Evolutionary conservation across 2,888 invertebrate species (phyloP), one percentile per base, ranked within the genome.

Genomic region (Dinocampus coccinellae): DNA sequence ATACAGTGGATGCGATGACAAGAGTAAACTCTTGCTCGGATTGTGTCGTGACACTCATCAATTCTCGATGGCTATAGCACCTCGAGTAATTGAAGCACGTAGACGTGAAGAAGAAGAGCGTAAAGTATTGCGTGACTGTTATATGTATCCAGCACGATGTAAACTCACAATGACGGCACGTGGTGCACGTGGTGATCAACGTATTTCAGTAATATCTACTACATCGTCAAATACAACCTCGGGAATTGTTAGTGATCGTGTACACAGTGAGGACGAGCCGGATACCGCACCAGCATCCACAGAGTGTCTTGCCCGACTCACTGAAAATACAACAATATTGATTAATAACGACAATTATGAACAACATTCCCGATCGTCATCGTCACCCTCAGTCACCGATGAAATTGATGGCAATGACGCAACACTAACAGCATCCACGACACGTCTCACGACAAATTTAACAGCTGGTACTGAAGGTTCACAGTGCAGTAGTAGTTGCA

Each of bases 161-260:
- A 88, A 86, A 77, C 89, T 92, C 57, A 91, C 91, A 82, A 85
- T 91, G 79, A 90, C 92, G 76, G 87, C 88, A 69, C 91, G 91
- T 80, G 91, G 91, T 78, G 92, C 91, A 80, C 92, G 93, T 83
- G 92, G 90, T 75, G 94, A 95, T 87, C 95, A 95, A 87, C 91
- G 96, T 80, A 94, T 95, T 85, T 96, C 96, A 69, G 94, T 97
- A 34, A 96, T 97, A 84, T 96, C 96, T 73, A 95, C 94, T 82
- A 95, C 97, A 53, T 97, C 97, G 82, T 97, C 97, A n/a, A 97
- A 97, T 85, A 98, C 97, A 52, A 98, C 98, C 26, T 97, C 97
- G 34, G 98, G 98, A 72, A 97, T 98, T 80, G 97, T 97, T 58
- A 97, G 97, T 87, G 98, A 98, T 87, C 92, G 97, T 79, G 96